These are phyloP conservation scores for Bhutanitis thaidina DNA, from an alignment of 2,888 invertebrate genomes.

Conservation along the genomic window DNA sequence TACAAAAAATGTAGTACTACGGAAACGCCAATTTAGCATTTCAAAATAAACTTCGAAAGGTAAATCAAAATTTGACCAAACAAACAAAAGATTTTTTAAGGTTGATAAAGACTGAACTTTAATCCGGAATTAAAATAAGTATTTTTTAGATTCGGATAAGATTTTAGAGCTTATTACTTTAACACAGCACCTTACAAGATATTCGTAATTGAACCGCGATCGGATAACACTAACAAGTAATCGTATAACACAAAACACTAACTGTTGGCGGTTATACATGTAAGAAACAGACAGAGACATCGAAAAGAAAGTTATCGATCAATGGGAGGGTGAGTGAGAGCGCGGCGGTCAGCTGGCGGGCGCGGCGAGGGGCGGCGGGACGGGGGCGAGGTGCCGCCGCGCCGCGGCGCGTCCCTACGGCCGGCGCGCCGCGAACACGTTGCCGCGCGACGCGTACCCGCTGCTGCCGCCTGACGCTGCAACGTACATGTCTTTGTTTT, in stretches of 20 bases:
- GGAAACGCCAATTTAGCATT: too few species aligned
- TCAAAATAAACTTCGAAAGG: too few species aligned
- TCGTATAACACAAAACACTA: background rate
- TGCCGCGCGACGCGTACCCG: conserved; percentile 32
- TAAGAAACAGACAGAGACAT: conserved; percentile 12
- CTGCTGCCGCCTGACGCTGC: conserved; percentile 32
- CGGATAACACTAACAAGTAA: background rate
- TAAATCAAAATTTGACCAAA: too few species aligned
- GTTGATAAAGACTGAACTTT: background rate
- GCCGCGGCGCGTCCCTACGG: conserved; percentile 60
- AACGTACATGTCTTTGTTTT: too few species aligned
- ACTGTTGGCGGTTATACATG: background rate
- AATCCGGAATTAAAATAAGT: background rate
- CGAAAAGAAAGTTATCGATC: conserved; percentile 1
- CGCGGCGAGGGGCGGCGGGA: conserved; percentile 25
- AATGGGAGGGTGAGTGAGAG: background rate
- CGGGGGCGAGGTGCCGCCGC: conserved; percentile 27
- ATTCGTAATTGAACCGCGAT: too few species aligned
- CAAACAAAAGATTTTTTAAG: background rate
- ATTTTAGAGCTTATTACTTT: too few species aligned
- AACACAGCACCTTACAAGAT: too few species aligned
- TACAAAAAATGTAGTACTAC: too few species aligned
- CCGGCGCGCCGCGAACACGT: conserved; percentile 44
- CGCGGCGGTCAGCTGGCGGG: conserved; percentile 24
- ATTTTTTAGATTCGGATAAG: too few species aligned